Base-by-base conservation (phyloP, 2,797 vertebrate species). In the Fundulus diaphanus region DNA sequence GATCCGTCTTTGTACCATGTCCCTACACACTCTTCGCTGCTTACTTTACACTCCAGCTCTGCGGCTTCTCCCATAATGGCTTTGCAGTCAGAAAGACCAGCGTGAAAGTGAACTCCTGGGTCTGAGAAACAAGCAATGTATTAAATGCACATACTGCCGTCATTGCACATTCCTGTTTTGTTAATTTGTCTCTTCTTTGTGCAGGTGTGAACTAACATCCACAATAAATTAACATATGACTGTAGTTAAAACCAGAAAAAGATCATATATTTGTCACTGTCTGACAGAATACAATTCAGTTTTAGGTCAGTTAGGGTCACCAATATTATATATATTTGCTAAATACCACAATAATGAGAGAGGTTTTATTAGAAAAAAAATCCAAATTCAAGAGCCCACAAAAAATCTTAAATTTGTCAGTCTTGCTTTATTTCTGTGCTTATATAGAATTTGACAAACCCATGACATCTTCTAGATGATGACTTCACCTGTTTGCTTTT, bases 1-100 rank as follows among this genome's bases (percentile, higher is more conserved):
- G 90, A 80, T 49, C 97, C 97, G 73, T 98, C 96, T 88, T 96
- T 97, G 88, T 95, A 97, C 97, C 97, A 98, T 76, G 84, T 65
- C n/a, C 96, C 97, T 3, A 89, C 80, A 61, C 96, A 94, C 0
- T 95, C 93, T 35, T 96, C 93, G 0, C 82, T 93, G 91, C 93
- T 96, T 83, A 98, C 85, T 83, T 94, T 95, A 76, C 96, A 98
- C 74, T 95, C 94, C 31, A 98, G 84, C 69, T 94, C 89, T n/a
- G 94, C 93, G 1, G 93, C 68, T 57, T 96, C 93, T 61, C 96
- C 97, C 35, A 95, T 88, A 76, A 91, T 83, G 56, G 92, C 96
- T 76, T 94, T 94, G 51, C 90, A 89, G 31, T 96, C 96, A 20
- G 93, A 90, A 79, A 98, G 93, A 13, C 93, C 96, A 78, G 95